Evolutionary conservation across 1,140 invertebrate genomes (phyloP), one percentile per base, ranked within the genome.

Genomic region (Cyphomyrmex costatus): DNA sequence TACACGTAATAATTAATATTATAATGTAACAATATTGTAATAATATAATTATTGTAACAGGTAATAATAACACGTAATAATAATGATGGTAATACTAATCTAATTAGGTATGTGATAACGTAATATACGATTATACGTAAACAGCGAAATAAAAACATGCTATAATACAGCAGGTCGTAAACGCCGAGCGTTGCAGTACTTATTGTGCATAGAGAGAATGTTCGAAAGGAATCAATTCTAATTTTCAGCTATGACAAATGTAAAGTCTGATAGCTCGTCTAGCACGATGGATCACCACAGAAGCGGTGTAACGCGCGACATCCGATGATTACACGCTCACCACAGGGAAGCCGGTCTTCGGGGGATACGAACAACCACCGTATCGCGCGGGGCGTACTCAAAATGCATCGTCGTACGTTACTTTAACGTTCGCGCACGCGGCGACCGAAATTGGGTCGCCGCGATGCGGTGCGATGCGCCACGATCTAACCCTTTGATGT

Each of bases 381-480:
- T 21, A 53, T 87, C 51, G 53, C 49, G 51, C 51, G 51, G 19
- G 0, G 4, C 14, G 6, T 33, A 78, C 53, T 79, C 58, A 68
- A 58, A 53, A 73, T 51, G 27, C 42, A 65, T 14, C n/a, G 10
- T 19, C n/a, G 6, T 36, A 63, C 42, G 68, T 87, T 87, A 76
- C 71, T 80, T 76, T 36, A 61, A 66, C 60, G 68, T 30, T 60
- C 30, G 58, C 76, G 73, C 14, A 46, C 63, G 8, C 71, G 49
- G 51, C 73, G 33, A 79, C 53, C 49, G 27, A 78, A 90, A 87
- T 79, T 78, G 51, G 85, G 82, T 88, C 78, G 88, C 36, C 27
- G 60, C 70, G 60, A 85, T 87, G 83, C 86, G 79, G 61, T 84
- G 90, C 86, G 80, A 86, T 86, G 78, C 80, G 79, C 68, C 70